Percentiles rank a stretch among this genome's conserved stretches.
These are phyloP conservation scores for Umimayanthus chanpuru DNA, from an alignment of 92 coral and sea anemone species.

Conservation along the genomic window DNA sequence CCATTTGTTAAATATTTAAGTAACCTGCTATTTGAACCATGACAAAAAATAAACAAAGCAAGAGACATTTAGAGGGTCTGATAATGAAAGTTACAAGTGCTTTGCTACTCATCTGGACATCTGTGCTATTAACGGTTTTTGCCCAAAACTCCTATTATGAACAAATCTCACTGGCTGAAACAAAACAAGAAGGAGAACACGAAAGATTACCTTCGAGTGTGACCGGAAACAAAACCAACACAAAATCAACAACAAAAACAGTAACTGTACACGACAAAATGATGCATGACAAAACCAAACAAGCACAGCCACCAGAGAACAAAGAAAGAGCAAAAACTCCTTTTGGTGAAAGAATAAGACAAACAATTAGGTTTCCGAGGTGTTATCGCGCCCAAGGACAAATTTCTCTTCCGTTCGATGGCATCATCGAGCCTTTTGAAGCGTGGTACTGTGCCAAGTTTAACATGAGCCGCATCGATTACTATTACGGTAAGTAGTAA, in stretches of 20 bases:
- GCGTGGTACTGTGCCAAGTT: constrained; percentile 86
- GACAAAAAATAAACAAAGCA: background rate
- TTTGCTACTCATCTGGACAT: constrained; percentile 7
- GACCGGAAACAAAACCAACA: background rate
- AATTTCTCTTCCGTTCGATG: constrained; percentile 87
- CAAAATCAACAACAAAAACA: background rate
- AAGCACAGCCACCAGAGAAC: background rate
- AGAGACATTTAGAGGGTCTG: background rate
- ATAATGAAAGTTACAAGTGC: constrained; percentile 7
- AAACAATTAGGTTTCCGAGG: constrained; percentile 63
- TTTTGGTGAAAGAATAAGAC: constrained; percentile 22
- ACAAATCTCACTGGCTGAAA: constrained; percentile 23
- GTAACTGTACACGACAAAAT: constrained; percentile 4
- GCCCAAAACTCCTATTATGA: constrained; percentile 34
- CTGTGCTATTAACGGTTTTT: background rate
- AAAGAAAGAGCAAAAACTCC: background rate
- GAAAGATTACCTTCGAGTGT: background rate
- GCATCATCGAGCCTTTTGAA: constrained; percentile 89
- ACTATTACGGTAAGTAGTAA: constrained; percentile 86
- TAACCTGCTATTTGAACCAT: background rate
- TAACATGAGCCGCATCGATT: constrained; percentile 95
- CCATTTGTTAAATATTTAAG: background rate
- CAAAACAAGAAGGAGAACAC: background rate
- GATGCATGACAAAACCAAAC: constrained; percentile 10
- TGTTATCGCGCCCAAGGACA: constrained; percentile 83